These are phyloP conservation scores for Rhodeus uyekii DNA, from an alignment of 2,797 vertebrate genomes.

Conservation along the genomic window DNA sequence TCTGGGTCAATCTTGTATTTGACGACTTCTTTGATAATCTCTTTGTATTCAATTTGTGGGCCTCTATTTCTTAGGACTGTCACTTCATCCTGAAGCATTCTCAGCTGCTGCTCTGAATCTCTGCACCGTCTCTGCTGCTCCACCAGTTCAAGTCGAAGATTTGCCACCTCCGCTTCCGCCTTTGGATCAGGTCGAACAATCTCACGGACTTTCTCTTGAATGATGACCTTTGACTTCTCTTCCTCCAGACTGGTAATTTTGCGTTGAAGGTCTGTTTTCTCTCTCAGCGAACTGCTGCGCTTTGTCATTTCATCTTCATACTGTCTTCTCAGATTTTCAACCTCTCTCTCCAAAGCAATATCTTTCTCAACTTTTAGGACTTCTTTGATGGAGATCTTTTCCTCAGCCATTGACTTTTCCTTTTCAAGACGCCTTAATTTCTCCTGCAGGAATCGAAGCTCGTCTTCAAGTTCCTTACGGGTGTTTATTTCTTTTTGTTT, in stretches of 20 bases:
- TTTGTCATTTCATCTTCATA: conserved; percentile 88
- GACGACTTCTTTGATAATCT: conserved; percentile 95
- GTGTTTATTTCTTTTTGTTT: conserved; percentile 79
- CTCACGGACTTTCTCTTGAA: conserved; percentile 94
- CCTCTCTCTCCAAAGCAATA: conserved; percentile 83
- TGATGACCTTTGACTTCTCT: conserved; percentile 87
- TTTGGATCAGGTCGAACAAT: conserved; percentile 95
- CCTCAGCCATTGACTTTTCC: conserved; percentile 90
- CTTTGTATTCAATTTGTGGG: conserved; percentile 90
- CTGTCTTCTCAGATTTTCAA: conserved; percentile 84
- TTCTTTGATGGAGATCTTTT: conserved; percentile 94
- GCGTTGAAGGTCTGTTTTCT: conserved; percentile 86
- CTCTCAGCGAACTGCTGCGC: conserved; percentile 80
- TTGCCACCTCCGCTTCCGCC: conserved; percentile 92
- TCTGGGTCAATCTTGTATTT: conserved; percentile 95
- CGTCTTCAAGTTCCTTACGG: conserved; percentile 87
- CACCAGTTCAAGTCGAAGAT: conserved; percentile 91
- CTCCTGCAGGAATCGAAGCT: conserved; percentile 88
- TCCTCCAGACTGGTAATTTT: conserved; percentile 89
- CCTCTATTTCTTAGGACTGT: conserved; percentile 83
- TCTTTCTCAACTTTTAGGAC: conserved; percentile 97
- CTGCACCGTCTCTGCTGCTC: conserved; percentile 88
- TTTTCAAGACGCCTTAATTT: conserved; percentile 89
- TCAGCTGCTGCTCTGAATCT: conserved; percentile 84
- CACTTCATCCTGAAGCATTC: conserved; percentile 83